These are phyloP conservation scores for Balaeniceps rex DNA, from an alignment of 2,113 vertebrate genomes.

Conservation along the genomic window DNA sequence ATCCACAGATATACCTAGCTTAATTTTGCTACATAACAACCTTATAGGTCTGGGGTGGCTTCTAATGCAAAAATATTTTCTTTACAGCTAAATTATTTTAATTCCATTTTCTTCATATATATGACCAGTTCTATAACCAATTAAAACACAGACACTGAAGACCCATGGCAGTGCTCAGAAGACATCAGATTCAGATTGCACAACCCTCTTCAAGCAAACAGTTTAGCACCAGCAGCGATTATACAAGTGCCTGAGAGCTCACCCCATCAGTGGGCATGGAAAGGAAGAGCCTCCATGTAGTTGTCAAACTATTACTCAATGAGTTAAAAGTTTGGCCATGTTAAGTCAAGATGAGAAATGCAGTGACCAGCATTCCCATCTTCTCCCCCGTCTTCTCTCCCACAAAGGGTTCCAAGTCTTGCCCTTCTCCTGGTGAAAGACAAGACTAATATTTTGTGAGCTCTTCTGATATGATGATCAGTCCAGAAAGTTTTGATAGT, in stretches of 20 bases:
- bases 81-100: neutral
- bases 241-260: neutral
- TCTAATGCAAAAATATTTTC: neutral
- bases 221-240: neutral
- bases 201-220: neutral
- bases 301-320: neutral
- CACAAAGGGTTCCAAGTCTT: neutral
- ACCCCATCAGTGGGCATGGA: neutral
- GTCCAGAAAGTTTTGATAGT: neutral
- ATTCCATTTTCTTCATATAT: neutral
- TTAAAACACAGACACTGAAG: neutral
- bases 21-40: neutral
- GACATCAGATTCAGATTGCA: neutral
- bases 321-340: neutral
- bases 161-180: neutral
- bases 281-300: neutral
- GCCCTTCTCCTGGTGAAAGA: neutral
- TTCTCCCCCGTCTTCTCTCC: neutral
- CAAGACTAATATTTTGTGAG: neutral
- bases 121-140: neutral
- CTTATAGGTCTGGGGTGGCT: neutral
- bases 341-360: neutral
- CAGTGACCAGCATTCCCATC: neutral
- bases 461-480: neutral
- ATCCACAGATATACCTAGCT: neutral